These are phyloP conservation scores for Prinia subflava DNA, from an alignment of 2,113 vertebrate species.

Conservation along the genomic window DNA sequence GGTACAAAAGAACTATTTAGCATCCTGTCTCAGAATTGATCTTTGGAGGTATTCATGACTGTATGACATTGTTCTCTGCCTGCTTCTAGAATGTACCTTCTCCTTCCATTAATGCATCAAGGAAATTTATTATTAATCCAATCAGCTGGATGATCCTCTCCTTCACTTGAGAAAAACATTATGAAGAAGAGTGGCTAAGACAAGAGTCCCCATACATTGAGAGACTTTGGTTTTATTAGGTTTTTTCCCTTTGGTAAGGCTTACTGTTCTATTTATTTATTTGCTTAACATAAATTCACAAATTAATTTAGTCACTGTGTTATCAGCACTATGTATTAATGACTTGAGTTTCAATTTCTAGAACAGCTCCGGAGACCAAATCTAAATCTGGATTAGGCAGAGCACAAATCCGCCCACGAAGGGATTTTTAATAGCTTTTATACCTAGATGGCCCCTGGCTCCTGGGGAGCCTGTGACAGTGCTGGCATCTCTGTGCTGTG, in stretches of 20 bases:
- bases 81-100: constrained; percentile 69
- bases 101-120: constrained; percentile 71
- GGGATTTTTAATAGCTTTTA: background rate
- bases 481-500: background rate
- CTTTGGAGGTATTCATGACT: constrained; percentile 77
- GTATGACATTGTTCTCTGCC: constrained; percentile 63
- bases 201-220: background rate
- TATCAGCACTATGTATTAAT: background rate
- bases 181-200: background rate
- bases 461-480: background rate
- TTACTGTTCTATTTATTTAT: background rate
- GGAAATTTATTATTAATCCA: constrained; percentile 31
- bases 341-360: background rate
- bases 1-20: background rate
- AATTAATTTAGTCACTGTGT: background rate
- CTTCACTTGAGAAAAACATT: background rate
- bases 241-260: background rate
- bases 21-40: constrained; percentile 73
- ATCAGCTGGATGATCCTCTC: background rate
- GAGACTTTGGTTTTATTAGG: background rate
- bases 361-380: background rate
- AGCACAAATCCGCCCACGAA: background rate
- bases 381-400: constrained; percentile 7
- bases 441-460: background rate
- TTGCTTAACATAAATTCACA: background rate